Evolutionary conservation across 2,113 vertebrate genomes (phyloP).

Genomic region (Turnix velox): DNA sequence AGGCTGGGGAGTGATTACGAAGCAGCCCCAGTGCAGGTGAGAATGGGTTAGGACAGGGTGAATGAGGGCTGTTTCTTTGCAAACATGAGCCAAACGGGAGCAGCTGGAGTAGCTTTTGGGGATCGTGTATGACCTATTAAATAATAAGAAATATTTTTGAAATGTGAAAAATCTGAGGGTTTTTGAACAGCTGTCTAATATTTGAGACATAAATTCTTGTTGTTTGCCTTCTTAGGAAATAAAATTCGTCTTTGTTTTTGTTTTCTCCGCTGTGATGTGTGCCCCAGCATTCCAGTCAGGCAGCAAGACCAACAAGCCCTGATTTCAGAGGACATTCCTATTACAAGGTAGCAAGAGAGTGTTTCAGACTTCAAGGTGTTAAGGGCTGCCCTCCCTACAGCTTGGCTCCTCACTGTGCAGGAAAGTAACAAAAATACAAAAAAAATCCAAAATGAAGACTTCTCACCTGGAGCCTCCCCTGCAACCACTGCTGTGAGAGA

Average conservation of each 20-base stretch:
- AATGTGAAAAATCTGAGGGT: not conserved
- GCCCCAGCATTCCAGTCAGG: not conserved
- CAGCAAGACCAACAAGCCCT: not conserved
- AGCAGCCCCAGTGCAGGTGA: not conserved
- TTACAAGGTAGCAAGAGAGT: not conserved
- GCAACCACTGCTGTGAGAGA: not conserved
- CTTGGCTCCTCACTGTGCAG: rapidly evolving
- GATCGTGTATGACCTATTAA: not conserved
- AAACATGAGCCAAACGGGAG: not conserved
- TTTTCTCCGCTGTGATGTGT: not conserved
- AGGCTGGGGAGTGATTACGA: not conserved
- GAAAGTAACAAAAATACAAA: not conserved
- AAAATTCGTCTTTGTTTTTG: not conserved
- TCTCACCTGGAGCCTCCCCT: not conserved
- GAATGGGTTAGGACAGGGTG: not conserved
- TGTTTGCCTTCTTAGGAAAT: not conserved
- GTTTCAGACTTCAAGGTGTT: not conserved
- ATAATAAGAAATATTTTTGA: not conserved
- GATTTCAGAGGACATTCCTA: not conserved
- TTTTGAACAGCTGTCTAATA: not conserved
- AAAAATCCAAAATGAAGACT: rapidly evolving
- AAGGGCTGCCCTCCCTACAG: not conserved
- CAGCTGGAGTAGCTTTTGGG: not conserved
- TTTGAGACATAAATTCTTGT: not conserved
- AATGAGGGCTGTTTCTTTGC: not conserved